Base-by-base conservation (phyloP, 2,797 vertebrate species). In the Loriculus beryllinus region DNA sequence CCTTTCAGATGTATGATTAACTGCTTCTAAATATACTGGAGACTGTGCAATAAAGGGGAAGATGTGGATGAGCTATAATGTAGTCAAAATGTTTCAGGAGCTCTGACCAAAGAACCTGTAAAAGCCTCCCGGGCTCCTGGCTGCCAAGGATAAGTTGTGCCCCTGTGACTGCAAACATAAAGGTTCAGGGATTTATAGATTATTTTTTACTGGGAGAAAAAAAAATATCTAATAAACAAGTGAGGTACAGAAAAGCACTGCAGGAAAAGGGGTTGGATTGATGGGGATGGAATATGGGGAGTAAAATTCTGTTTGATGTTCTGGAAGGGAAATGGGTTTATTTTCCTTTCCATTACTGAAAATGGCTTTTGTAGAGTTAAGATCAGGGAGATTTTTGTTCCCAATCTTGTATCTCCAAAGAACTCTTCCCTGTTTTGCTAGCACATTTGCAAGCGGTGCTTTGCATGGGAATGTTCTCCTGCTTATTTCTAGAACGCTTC, bases 1-100 rank as follows among this genome's bases (percentile, higher is more conserved):
- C 63, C 20, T 92, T 93, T 95, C 91, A 92, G 81, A 62, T 89
- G 47, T 67, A 78, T 96, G 90, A 93, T 96, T 95, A 92, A 95
- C 92, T 92, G 82, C 84, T 96, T 54, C 86, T 72, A 49, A 95
- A 94, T 86, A 79, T 52, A 54, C 80, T 72, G 90, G 47, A 57
- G 84, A 33, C 72, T 90, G 84, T 19, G 47, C 69, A 90, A 17
- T 65, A 57, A 56, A 80, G 63, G 65, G 57, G 56, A 77, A 90
- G 67, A 40, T n/a, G 62, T 26, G 72, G 62, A n/a, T 65, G 86
- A 91, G 72, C 84, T 59, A 47, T 83, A 93, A 95, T 4, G 45
- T 37, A 68, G 63, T 74, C 75, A 90, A 18, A 95, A 80, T 75
- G 29, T 79, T 95, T 29, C 85, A 90, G 78, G n/a, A 62, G 40